Percentiles rank a stretch among this genome's conserved stretches.
phyloP scores from a whole-genome alignment of 2,797 vertebrate species.

The Enteromius mattozi region DNA sequence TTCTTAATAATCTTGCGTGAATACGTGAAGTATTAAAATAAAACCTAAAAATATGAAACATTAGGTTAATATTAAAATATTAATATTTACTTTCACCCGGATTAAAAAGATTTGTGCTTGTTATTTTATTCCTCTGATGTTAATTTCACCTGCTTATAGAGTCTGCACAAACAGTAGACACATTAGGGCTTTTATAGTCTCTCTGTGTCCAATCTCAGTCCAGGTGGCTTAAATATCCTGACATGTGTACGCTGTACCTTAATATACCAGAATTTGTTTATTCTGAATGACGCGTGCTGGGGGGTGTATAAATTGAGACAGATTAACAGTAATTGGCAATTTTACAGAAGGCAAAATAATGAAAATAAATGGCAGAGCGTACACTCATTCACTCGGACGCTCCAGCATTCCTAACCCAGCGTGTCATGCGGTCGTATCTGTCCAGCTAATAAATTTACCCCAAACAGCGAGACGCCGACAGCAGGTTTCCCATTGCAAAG shows the following conservation, averaged over 20 bases:
- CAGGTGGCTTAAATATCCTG: conserved; percentile 51
- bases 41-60: not conserved
- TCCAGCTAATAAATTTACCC: conserved; percentile 72
- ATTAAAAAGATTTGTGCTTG: not conserved
- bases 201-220: conserved; percentile 27
- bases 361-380: conserved; percentile 50
- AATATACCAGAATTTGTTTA: conserved; percentile 51
- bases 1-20: not conserved
- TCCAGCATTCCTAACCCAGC: conserved; percentile 70
- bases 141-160: conserved; percentile 26
- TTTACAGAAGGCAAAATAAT: conserved; percentile 67
- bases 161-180: conserved; percentile 28
- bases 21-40: too few species aligned
- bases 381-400: conserved; percentile 38
- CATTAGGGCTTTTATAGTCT: conserved; percentile 48
- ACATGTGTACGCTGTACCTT: conserved; percentile 28
- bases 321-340: conserved; percentile 65
- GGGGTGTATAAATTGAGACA: conserved; percentile 55
- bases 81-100: not conserved
- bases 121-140: conserved; percentile 12
- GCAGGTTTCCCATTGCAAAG: conserved; percentile 58
- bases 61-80: not conserved
- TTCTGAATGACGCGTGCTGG: conserved; percentile 45
- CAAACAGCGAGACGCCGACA: conserved; percentile 56
- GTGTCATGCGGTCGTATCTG: conserved; percentile 72